Base-by-base conservation (phyloP, 2,888 invertebrate genomes). In the Pinctada fucata region DNA sequence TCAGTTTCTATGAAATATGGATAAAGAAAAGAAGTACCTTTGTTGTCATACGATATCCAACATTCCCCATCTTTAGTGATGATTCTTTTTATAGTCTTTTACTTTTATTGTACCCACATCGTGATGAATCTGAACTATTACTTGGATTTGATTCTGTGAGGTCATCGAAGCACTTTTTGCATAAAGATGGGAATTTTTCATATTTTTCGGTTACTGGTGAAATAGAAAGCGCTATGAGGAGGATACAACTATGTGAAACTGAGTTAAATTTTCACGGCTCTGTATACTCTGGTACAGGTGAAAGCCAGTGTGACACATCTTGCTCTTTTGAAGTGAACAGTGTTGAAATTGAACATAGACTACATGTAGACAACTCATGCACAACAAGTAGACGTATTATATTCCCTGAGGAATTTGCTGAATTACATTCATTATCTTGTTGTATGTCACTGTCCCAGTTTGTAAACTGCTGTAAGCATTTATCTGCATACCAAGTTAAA, bases 11-110 rank as follows among this genome's bases (percentile, higher is more conserved):
- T 74, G 69, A 79, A 8, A 71, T 71, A n/a, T 75, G 75, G 71
- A 71, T 79, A 66, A 75, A 68, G 45, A 79, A 75, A 69, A 50
- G 69, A 16, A 72, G 51, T 58, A 16, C 10, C 5, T 49, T 65
- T 49, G 31, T 10, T 69, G 66, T 76, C 31, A 68, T 79, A 13
- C 68, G 73, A 3, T 58, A 52, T 10, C 76, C 79, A 47, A 52
- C 31, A 50, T 76, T 67, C 67, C 63, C 68, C n/a, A 5, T 68
- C 2, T 73, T 47, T 3, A 45, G 16, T 72, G 79, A 79, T 10
- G 76, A 79, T 68, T 75, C 71, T 70, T 79, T 63, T 52, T 75
- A 69, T 63, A 50, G 70, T 2, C 67, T 71, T 5, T 63, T 79
- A 13, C 47, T 79, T 50, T 66, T 79, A 49, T 51, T 79, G 47